Evolutionary conservation across 2,888 invertebrate species (phyloP), one percentile per base, ranked within the genome.

Genomic region (Epistrophella euchroma): DNA sequence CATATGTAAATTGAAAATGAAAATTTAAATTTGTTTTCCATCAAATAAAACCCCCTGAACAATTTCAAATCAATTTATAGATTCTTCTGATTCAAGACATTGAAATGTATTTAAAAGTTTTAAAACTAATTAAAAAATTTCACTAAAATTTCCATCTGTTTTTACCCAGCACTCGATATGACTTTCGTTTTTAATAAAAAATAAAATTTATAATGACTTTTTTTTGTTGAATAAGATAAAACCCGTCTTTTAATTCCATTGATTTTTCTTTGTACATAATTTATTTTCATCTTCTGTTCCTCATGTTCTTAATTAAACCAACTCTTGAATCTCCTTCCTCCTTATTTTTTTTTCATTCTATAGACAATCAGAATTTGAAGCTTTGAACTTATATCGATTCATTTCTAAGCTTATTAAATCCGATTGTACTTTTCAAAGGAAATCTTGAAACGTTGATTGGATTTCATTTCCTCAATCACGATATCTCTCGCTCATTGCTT

Each of bases 391-490:
- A 72, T 58, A 75, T 81, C 64, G 56, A 76, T 81, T 47, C 64
- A 66, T 78, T 55, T 47, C 25, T 45, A 62, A 22, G 68, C 77
- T 66, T 47, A 60, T 60, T 55, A 25, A 19, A 73, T 77, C 68
- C 58, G 58, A 66, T 47, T 47, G 37, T 17, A 22, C 37, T 32
- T 19, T 58, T 47, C 15, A 78, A 70, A 74, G 58, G 68, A 74
- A 35, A 78, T 64, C 62, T 81, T 19, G 62, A 75, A 64, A 64
- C 56, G 40, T 72, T 76, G 76, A 85, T 85, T 84, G 79, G 84
- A 84, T 84, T 85, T 77, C 64, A 85, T 76, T 79, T 55, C 75
- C 68, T 77, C 72, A 55, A 55, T 60, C 43, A 68, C 19, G 76
- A 50, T 68, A 71, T 50, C 66, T 32, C 25, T 62, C 35, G 37